Conservation (phyloP, 1,140 invertebrate genomes). For the Drosophila ambigua region DNA sequence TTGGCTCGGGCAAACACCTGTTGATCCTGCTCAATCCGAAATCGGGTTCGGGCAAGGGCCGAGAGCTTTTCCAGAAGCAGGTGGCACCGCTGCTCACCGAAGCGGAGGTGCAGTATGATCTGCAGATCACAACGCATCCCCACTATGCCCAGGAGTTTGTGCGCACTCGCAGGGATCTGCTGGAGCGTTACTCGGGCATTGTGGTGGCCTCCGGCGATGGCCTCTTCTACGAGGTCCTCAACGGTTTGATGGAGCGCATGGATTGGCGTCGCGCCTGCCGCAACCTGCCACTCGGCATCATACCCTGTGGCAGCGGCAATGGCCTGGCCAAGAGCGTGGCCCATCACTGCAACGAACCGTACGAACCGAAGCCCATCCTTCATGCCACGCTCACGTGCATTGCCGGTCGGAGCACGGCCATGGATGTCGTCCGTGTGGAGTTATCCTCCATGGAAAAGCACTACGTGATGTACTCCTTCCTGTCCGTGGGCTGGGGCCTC, state of each 20-base stretch:
- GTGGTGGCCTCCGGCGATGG: conserved; percentile 97
- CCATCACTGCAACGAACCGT: conserved; percentile 91
- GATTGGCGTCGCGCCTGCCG: conserved; percentile 93
- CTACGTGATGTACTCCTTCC: conserved; percentile 92
- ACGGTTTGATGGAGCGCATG: conserved; percentile 93
- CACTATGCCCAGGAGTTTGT: conserved; percentile 94
- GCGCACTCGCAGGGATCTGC: conserved; percentile 89
- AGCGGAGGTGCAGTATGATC: conserved; percentile 92
- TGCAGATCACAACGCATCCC: conserved; percentile 94
- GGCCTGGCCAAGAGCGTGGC: conserved; percentile 94
- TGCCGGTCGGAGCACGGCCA: conserved; percentile 89
- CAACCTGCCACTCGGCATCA: conserved; percentile 92
- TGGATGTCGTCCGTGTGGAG: conserved; percentile 94
- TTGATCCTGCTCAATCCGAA: conserved; percentile 96
- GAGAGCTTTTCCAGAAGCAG: conserved; percentile 93
- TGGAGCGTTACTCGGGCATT: conserved; percentile 89
- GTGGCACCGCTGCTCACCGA: conserved; percentile 93
- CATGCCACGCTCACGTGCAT: conserved; percentile 92
- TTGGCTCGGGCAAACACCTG: conserved; percentile 79
- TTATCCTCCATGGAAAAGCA: conserved; percentile 85
- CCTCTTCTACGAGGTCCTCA: conserved; percentile 95
- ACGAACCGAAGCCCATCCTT: conserved; percentile 90
- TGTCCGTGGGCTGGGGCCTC: conserved; percentile 97
- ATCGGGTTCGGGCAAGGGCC: conserved; percentile 93
- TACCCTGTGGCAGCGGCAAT: conserved; percentile 98